Conservation (phyloP, 2,113 vertebrate species). For the Poecile atricapillus region DNA sequence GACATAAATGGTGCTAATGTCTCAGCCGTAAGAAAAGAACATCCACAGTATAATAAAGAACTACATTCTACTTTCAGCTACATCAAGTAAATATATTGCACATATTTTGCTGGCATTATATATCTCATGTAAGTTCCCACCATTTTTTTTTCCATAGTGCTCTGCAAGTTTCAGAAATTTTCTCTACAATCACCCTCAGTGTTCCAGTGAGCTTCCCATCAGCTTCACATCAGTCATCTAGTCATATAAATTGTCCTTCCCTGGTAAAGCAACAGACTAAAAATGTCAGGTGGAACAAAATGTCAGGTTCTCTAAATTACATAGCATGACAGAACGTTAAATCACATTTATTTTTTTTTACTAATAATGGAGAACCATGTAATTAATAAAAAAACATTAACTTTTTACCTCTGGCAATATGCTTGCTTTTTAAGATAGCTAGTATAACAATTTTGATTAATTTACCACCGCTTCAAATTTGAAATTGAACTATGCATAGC, state of each 20-base stretch:
- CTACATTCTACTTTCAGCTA: neutral
- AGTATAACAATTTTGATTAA: neutral
- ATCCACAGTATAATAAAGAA: neutral
- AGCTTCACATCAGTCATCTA: neutral
- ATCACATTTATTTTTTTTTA: neutral
- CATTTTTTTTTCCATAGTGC: neutral
- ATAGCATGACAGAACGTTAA: neutral
- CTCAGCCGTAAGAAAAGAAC: neutral
- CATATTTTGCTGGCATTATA: neutral
- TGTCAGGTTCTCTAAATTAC: neutral
- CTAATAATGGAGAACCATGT: neutral
- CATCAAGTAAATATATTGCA: neutral
- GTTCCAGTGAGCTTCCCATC: neutral
- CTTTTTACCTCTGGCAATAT: neutral
- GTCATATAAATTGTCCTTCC: neutral
- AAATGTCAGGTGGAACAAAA: neutral
- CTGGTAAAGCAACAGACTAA: neutral
- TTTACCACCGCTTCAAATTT: neutral
- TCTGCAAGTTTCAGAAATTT: neutral
- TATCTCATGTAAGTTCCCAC: neutral
- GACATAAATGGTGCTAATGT: neutral
- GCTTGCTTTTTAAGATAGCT: neutral
- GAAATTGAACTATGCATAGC: neutral
- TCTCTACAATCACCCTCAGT: neutral
- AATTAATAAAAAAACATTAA: neutral